Percentiles rank a stretch among this genome's conserved stretches.
phyloP scores from a whole-genome alignment of 2,888 invertebrate genomes.

The Drosophila neoperkinsi region DNA sequence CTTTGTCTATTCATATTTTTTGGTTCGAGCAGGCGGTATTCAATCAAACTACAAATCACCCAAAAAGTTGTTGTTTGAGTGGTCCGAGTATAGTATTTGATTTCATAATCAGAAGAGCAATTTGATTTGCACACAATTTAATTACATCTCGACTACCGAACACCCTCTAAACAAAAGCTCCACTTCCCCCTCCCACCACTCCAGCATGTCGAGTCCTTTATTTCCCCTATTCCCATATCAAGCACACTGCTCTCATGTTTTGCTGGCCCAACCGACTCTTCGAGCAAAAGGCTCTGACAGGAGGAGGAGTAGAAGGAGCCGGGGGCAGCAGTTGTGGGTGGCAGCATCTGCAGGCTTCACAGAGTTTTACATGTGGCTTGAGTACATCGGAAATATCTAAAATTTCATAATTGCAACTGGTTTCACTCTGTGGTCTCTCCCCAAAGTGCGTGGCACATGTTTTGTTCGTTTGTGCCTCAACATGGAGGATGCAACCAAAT shows the following conservation, averaged over 20 bases:
- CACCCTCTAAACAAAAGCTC: slow-evolving; percentile 23
- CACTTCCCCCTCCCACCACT: background rate
- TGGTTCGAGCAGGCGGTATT: background rate
- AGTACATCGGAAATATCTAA: slow-evolving; percentile 75
- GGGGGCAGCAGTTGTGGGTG: slow-evolving; percentile 1
- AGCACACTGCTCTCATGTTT: slow-evolving; percentile 34
- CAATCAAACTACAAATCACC: background rate
- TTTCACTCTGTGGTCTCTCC: slow-evolving; percentile 29
- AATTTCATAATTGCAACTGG: slow-evolving; percentile 80
- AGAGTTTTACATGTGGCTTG: slow-evolving; percentile 49
- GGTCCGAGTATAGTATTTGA: slow-evolving; percentile 49
- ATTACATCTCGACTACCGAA: slow-evolving; percentile 38
- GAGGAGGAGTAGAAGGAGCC: background rate
- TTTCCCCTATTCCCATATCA: slow-evolving; percentile 43
- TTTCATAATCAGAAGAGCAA: slow-evolving; percentile 64
- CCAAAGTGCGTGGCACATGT: slow-evolving; percentile 28
- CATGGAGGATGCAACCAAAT: slow-evolving; percentile 51
- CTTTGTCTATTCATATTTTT: background rate
- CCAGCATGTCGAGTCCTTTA: slow-evolving; percentile 14
- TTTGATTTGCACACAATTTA: slow-evolving; percentile 61
- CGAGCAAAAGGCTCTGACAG: slow-evolving; percentile 14
- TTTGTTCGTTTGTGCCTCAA: slow-evolving; percentile 28
- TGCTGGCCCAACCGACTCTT: slow-evolving; percentile 32
- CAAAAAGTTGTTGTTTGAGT: background rate
- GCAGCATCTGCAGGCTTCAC: slow-evolving; percentile 50